Conservation (phyloP, 2,797 vertebrate genomes). For the Centropyge bicolor region DNA sequence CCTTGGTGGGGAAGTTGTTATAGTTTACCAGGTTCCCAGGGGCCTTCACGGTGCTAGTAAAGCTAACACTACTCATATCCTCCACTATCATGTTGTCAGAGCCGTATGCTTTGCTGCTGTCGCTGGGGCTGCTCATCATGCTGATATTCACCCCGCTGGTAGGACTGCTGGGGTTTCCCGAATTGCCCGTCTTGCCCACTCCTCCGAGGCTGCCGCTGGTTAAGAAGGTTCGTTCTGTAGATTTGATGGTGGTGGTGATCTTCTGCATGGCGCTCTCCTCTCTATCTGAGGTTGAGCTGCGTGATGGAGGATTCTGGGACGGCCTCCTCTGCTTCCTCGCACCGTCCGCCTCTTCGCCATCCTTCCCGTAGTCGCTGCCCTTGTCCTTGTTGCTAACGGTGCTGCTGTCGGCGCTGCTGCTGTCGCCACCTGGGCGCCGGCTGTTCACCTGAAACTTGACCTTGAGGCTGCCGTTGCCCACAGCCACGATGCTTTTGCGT, state of each 20-base stretch:
- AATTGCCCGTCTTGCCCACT: conserved; percentile 67
- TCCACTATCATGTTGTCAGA: conserved; percentile 74
- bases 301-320: conserved; percentile 58
- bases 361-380: conserved; percentile 74
- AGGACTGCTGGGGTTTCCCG: conserved; percentile 63
- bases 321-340: conserved; percentile 73
- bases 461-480: conserved; percentile 88
- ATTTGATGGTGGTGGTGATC: conserved; percentile 85
- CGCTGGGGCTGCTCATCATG: conserved; percentile 70
- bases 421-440: conserved; percentile 42
- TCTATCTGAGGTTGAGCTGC: conserved; percentile 81
- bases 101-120: conserved; percentile 63
- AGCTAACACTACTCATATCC: conserved; percentile 68
- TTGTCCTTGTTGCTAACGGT: conserved; percentile 64
- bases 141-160: conserved; percentile 69
- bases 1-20: conserved; percentile 88
- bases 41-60: conserved; percentile 81
- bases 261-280: conserved; percentile 83
- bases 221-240: conserved; percentile 82
- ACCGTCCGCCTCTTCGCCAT: conserved; percentile 70
- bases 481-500: conserved; percentile 90
- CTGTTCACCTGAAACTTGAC: conserved; percentile 88
- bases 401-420: conserved; percentile 63
- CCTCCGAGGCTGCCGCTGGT: conserved; percentile 81
- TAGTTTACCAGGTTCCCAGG: conserved; percentile 86